phyloP scores from a whole-genome alignment of 1,140 invertebrate genomes.

The Paraescarpia echinospica region DNA sequence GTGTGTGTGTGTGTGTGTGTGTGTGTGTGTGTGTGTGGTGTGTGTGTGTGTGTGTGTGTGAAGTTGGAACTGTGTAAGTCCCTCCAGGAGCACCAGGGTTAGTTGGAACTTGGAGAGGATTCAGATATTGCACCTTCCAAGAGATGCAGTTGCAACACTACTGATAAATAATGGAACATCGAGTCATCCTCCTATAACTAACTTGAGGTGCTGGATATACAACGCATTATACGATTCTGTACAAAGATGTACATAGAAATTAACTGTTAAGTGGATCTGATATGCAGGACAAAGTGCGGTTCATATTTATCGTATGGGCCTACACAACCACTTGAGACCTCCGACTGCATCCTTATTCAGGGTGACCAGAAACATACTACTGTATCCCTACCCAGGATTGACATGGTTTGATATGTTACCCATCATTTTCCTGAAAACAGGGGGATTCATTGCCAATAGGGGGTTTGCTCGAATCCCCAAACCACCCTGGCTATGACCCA shows the following conservation, averaged over 20 bases:
- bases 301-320: neutral
- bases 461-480: no score
- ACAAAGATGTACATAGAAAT: no score
- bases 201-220: neutral
- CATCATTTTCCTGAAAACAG: no score
- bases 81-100: neutral
- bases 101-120: neutral
- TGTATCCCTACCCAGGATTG: no score
- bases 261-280: neutral
- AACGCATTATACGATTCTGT: no score
- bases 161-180: neutral
- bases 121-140: neutral
- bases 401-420: no score
- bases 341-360: no score
- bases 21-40: neutral
- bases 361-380: no score
- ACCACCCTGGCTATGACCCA: no score
- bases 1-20: neutral
- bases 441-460: no score
- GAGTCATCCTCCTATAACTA: neutral
- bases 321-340: no score
- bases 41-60: neutral
- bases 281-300: no score
- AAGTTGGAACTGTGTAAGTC: neutral
- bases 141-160: neutral